phyloP scores from a whole-genome alignment of 2,888 invertebrate species.

The Andrena bicolor region DNA sequence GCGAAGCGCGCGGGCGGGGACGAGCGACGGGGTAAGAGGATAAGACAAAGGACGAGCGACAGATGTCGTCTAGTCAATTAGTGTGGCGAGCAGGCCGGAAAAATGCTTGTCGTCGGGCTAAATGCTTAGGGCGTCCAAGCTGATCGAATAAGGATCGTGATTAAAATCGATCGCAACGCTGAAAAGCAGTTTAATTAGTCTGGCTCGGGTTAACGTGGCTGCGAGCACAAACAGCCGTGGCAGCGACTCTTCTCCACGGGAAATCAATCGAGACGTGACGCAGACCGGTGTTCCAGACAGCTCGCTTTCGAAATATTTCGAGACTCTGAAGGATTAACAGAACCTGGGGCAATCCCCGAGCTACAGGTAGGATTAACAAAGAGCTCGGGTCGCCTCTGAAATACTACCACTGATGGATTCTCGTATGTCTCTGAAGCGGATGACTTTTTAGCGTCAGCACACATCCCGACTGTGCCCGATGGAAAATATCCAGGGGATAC shows the following conservation, averaged over 20 bases:
- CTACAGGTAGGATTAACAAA: background rate
- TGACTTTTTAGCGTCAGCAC: too few relatives aligned
- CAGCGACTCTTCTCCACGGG: background rate
- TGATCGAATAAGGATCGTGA: conserved; percentile 51
- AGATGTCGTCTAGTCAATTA: conserved; percentile 54
- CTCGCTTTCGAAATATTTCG: conserved; percentile 49
- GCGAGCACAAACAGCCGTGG: conserved; percentile 16
- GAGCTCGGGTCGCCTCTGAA: background rate
- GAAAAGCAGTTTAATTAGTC: conserved; percentile 70
- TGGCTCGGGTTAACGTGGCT: conserved; percentile 46
- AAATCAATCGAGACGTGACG: conserved; percentile 47
- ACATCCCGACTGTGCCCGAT: background rate
- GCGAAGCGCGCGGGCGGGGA: background rate
- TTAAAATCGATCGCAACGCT: conserved; percentile 58
- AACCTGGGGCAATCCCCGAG: conserved; percentile 11
- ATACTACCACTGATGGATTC: background rate
- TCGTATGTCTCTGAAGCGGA: background rate
- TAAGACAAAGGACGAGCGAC: conserved; percentile 36
- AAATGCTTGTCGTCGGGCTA: conserved; percentile 34
- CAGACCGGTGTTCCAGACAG: background rate
- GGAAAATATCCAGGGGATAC: background rate
- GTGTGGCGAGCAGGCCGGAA: conserved; percentile 39
- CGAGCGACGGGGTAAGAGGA: background rate
- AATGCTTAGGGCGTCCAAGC: conserved; percentile 24
- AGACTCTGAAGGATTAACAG: conserved; percentile 9